Conservation (phyloP, 1,140 invertebrate genomes). For the Tetramorium parvispinum region DNA sequence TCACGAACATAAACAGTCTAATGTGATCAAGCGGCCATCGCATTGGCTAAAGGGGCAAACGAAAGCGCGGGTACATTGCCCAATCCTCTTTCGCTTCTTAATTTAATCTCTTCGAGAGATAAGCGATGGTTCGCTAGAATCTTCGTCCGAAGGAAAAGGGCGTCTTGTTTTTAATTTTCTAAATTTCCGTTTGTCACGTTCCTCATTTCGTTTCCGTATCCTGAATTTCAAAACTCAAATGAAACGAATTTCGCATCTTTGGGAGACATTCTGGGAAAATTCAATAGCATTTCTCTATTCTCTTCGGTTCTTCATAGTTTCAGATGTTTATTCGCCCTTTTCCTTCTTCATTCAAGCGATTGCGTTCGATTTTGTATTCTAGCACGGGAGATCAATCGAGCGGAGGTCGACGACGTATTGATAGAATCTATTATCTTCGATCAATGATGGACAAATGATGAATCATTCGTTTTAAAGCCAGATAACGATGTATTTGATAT, state of each 20-base stretch:
- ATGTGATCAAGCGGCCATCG: conserved; percentile 39
- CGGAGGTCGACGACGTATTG: not conserved
- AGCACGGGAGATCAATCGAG: conserved; percentile 40
- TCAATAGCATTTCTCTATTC: not conserved
- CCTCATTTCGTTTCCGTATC: not conserved
- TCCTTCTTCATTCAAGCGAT: conserved; percentile 10
- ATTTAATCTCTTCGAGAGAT: conserved; percentile 28
- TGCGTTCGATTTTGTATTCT: conserved; percentile 37
- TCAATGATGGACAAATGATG: not conserved
- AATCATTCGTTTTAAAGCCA: not conserved
- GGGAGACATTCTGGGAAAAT: not conserved
- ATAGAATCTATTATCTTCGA: not conserved
- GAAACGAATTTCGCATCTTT: not conserved
- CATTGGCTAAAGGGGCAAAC: conserved; percentile 24
- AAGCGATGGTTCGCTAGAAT: not conserved
- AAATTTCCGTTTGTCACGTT: not conserved
- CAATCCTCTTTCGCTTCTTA: conserved; percentile 55
- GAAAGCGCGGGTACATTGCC: conserved; percentile 46
- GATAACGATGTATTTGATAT: not conserved
- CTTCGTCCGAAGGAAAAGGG: conserved; percentile 17
- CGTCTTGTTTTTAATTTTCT: not conserved
- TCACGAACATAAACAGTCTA: not conserved
- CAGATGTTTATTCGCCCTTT: not conserved
- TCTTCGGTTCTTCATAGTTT: not conserved
- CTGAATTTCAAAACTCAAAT: not conserved